phyloP scores from a whole-genome alignment of 2,888 invertebrate genomes.

The Noctuana brunneofusca region DNA sequence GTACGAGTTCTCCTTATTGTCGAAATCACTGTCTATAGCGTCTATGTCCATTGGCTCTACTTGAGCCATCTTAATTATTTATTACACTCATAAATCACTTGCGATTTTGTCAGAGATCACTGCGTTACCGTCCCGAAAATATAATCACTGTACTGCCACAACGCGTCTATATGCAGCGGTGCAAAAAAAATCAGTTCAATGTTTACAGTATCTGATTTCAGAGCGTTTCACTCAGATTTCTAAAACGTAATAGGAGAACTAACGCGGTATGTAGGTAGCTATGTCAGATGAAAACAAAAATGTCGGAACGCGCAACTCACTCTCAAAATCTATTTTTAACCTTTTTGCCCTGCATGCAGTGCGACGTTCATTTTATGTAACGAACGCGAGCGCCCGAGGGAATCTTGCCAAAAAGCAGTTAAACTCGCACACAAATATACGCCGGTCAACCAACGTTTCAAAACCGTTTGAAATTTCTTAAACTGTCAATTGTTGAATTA shows the following conservation, averaged over 20 bases:
- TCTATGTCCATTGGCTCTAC: slow-evolving; percentile 74
- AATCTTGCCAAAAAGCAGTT: slow-evolving; percentile 76
- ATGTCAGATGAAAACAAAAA: slow-evolving; percentile 79
- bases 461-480: slow-evolving; percentile 73
- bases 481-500: slow-evolving; percentile 50
- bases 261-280: slow-evolving; percentile 71
- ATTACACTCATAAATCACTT: slow-evolving; percentile 38
- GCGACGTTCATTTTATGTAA: slow-evolving; percentile 73
- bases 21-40: slow-evolving; percentile 65
- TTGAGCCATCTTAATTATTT: slow-evolving; percentile 36
- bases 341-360: slow-evolving; percentile 66
- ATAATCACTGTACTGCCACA: slow-evolving; percentile 40
- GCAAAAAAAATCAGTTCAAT: slow-evolving; percentile 64
- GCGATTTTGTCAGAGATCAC: slow-evolving; percentile 30
- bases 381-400: slow-evolving; percentile 63
- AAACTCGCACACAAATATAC: slow-evolving; percentile 50
- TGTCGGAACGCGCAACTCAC: slow-evolving; percentile 75
- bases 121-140: slow-evolving; percentile 29
- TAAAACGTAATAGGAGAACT: slow-evolving; percentile 60
- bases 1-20: slow-evolving; percentile 72
- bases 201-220: slow-evolving; percentile 69
- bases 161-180: slow-evolving; percentile 51
- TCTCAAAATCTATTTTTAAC: slow-evolving; percentile 76
- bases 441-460: slow-evolving; percentile 47
- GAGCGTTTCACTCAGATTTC: slow-evolving; percentile 75